Evolutionary conservation across 2,888 invertebrate species (phyloP), one percentile per base, ranked within the genome.

Genomic region (Cosmia pyralina): DNA sequence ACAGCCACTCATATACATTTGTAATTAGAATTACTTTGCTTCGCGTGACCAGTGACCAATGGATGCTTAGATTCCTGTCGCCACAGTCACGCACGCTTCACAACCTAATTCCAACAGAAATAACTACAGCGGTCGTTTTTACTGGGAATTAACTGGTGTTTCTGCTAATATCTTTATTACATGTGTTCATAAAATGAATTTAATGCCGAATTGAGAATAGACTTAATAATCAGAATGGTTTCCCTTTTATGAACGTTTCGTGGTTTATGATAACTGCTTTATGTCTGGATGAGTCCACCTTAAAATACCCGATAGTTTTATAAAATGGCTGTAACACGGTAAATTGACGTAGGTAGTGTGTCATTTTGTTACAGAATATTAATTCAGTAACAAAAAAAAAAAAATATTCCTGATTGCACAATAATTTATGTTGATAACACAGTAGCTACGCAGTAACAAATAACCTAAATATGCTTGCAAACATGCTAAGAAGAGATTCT

Each of bases 11-110:
- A 44, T 53, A 60, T 72, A 62, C 75, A 83, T 72, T 69, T 69
- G 44, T 65, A 82, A 82, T 82, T 83, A 70, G 65, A 69, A 72
- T 66, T 64, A 69, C 44, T 50, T 53, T 7, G 28, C 22, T 19
- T 71, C 71, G 85, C 85, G 85, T 85, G 85, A 78, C 75, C 62
- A 60, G 46, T 72, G 65, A 68, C 74, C 78, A 73, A 77, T 78
- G 69, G 77, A 67, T 60, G 58, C 66, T 67, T 50, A 72, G 64
- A 76, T 77, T 79, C 74, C 53, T 75, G 65, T 81, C 65, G 53
- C 75, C 65, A 53, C 52, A 69, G 78, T 81, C 83, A 81, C 85
- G 84, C 83, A 83, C 68, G 48, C 17, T 46, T 64, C 48, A 85
- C 79, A 69, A 83, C 78, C 72, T 83, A 81, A 85, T 81, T 83